phyloP scores from a whole-genome alignment of 2,888 invertebrate genomes.

The Philaethria dido region DNA sequence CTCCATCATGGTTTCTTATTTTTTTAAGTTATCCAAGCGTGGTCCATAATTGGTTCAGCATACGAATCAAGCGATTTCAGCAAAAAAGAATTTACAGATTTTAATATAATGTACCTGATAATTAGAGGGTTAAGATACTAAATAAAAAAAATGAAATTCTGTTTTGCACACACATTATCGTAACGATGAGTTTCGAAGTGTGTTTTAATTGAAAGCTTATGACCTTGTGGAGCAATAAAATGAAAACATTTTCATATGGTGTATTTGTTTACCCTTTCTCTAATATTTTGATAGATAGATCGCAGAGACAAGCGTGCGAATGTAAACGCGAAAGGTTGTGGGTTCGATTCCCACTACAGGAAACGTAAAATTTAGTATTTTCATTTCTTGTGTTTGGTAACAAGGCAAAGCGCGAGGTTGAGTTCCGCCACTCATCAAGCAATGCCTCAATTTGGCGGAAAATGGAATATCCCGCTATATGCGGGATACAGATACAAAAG shows the following conservation, averaged over 20 bases:
- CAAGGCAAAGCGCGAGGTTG: too few relatives aligned
- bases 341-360: too few relatives aligned
- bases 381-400: too few relatives aligned
- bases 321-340: too few relatives aligned
- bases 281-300: too few relatives aligned
- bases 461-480: too few relatives aligned
- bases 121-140: slow-evolving; percentile 60
- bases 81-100: slow-evolving; percentile 52
- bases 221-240: slow-evolving; percentile 76
- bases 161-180: slow-evolving; percentile 70
- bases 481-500: too few relatives aligned
- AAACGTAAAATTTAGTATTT: too few relatives aligned
- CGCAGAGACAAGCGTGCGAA: too few relatives aligned
- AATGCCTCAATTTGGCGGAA: too few relatives aligned
- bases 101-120: slow-evolving; percentile 74
- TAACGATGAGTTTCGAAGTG: slow-evolving; percentile 62
- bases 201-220: slow-evolving; percentile 69
- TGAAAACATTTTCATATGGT: slow-evolving; percentile 66
- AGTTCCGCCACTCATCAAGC: too few relatives aligned
- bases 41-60: neutral
- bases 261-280: slow-evolving; percentile 46
- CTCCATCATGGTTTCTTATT: neutral
- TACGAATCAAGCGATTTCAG: slow-evolving; percentile 42
- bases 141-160: slow-evolving; percentile 55
- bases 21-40: neutral